Evolutionary conservation across 35 echinoderm and acorn worm genomes (phyloP), one percentile per base, ranked within the genome.

Genomic region (Lytechinus variegatus): DNA sequence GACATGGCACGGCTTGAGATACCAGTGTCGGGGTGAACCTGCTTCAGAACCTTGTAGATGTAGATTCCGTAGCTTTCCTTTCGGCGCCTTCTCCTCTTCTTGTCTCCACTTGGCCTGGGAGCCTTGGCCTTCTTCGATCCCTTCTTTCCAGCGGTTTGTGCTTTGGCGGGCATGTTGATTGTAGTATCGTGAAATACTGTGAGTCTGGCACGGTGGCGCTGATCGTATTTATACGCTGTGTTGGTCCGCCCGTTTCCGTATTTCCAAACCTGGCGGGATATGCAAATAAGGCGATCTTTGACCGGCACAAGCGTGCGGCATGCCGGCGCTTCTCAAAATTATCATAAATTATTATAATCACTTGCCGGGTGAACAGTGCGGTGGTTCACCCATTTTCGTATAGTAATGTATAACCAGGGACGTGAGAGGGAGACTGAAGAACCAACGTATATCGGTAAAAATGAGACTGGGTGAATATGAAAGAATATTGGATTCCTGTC

Each of bases 11-110:
- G 56, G 72, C 97, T 95, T 44, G 33, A 44, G 33, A 44, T 44
- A 44, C 33, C 33, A 44, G 33, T 44, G 33, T 44, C 33, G 33
- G 33, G 33, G 33, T 44, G 33, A 44, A 44, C 33, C 33, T 44
- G 33, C 33, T 44, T 44, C 33, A 44, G 12, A 96, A 96, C 95
- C 71, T 94, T 94, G 61, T 94, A 94, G 71, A 94, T 96, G 95
- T 96, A 96, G 92, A 96, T 96, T 56, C 95, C 95, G 86, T 96
- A 96, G 95, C 95, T 96, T 87, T 96, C 95, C 95, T 96, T 94
- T 55, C 92, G 92, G 88, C 94, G 53, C 87, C 90, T 95, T 79
- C 90, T 91, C 94, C 94, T 96, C 90, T 96, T 97, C 86, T 92
- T 96, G 86, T 92, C 92, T 6, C 95, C 87, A 27, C 52, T 52